These are phyloP conservation scores for Dolomedes plantarius DNA, from an alignment of 2,888 invertebrate species.

Conservation along the genomic window DNA sequence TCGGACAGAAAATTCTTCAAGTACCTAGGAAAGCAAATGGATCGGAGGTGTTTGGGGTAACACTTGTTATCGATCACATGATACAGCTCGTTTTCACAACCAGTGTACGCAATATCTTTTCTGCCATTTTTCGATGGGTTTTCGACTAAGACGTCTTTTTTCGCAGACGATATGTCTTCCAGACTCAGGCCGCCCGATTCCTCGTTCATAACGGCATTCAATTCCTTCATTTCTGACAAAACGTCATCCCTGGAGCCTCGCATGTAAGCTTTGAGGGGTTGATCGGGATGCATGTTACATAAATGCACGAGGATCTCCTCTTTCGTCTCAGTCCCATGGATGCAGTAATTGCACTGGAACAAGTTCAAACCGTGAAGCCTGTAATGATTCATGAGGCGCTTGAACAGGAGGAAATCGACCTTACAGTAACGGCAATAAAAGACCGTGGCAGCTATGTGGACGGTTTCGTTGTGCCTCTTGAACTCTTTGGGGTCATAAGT, in stretches of 20 bases:
- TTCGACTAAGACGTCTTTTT: too few relatives aligned
- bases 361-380: constrained; percentile 57
- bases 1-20: constrained; percentile 16
- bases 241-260: too few relatives aligned
- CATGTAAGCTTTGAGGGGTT: constrained; percentile 48
- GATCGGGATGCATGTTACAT: constrained; percentile 39
- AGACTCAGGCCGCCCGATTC: too few relatives aligned
- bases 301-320: constrained; percentile 63
- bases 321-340: constrained; percentile 59
- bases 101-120: too few relatives aligned
- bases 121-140: too few relatives aligned
- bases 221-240: too few relatives aligned
- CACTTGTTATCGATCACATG: constrained; percentile 23
- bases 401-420: constrained; percentile 47
- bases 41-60: not conserved
- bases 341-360: constrained; percentile 57
- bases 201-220: too few relatives aligned
- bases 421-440: constrained; percentile 62
- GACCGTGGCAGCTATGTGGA: constrained; percentile 39
- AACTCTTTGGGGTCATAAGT: constrained; percentile 60
- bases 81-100: not conserved
- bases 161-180: too few relatives aligned
- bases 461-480: constrained; percentile 40
- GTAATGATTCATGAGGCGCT: constrained; percentile 51
- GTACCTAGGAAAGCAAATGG: constrained; percentile 39